These are phyloP conservation scores for Drosophila burlai DNA, from an alignment of 1,140 invertebrate species.

Conservation along the genomic window DNA sequence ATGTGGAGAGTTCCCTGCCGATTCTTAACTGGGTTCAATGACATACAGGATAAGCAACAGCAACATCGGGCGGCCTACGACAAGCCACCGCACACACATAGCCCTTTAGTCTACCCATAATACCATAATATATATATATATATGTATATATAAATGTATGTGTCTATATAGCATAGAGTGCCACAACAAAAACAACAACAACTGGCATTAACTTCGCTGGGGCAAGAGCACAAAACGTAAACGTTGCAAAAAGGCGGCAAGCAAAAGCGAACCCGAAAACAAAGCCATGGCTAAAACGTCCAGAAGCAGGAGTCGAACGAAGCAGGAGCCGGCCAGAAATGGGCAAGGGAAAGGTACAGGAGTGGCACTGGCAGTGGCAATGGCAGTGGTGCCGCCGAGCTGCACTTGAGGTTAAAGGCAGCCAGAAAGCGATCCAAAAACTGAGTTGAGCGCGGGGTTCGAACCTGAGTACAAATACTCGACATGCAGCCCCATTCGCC, in stretches of 20 bases:
- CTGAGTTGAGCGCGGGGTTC: conserved; percentile 11
- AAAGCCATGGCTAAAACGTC: conserved; percentile 72
- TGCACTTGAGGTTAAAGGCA: conserved; percentile 69
- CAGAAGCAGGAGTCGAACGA: conserved; percentile 54
- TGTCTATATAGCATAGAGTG: conserved; percentile 8
- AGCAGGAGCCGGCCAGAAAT: conserved; percentile 41
- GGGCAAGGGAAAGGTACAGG: background rate
- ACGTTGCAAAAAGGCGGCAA: conserved; percentile 78
- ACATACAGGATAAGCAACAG: conserved; percentile 77
- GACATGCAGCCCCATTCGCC: conserved; percentile 48
- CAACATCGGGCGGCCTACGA: conserved; percentile 32
- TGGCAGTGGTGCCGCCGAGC: conserved; percentile 33
- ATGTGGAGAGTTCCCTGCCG: conserved; percentile 65
- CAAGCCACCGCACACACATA: conserved; percentile 28
- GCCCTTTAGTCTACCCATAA: conserved; percentile 5
- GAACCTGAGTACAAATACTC: conserved; percentile 58
- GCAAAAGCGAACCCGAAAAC: conserved; percentile 75
- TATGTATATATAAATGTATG: background rate
- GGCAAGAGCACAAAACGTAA: conserved; percentile 71
- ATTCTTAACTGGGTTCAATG: conserved; percentile 74
- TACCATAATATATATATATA: conserved; percentile 7
- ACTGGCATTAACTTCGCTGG: conserved; percentile 72
- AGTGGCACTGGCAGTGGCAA: conserved; percentile 17
- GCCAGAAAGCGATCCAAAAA: conserved; percentile 37
- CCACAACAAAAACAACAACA: conserved; percentile 49